phyloP scores from a whole-genome alignment of 2,113 vertebrate genomes.

The Cebidichthys violaceus region DNA sequence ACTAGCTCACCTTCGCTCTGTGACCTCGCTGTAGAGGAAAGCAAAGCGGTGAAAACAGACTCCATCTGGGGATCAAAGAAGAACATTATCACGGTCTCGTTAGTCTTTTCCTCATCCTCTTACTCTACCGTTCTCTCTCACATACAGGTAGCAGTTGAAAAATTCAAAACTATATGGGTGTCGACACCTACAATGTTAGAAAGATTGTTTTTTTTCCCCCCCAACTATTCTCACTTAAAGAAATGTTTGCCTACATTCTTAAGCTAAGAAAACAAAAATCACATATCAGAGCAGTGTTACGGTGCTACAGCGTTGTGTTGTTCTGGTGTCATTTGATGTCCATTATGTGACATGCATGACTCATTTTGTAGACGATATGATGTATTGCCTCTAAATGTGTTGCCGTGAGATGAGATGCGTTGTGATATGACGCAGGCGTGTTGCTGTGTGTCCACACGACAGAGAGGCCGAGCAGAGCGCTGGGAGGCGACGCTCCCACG shows the following conservation, averaged over 20 bases:
- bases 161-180: background rate
- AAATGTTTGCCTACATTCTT: background rate
- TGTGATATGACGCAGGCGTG: constrained; percentile 16
- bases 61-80: constrained; percentile 3
- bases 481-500: constrained; percentile 64
- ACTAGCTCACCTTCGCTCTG: constrained; percentile 5
- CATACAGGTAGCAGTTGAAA: background rate
- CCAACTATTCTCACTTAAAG: background rate
- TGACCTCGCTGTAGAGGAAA: constrained; percentile 20
- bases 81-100: constrained; percentile 2
- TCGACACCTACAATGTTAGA: background rate
- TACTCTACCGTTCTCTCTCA: background rate
- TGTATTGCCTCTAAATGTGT: constrained; percentile 3
- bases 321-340: background rate
- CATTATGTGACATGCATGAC: constrained; percentile 23
- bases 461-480: constrained; percentile 73
- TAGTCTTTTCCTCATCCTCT: background rate
- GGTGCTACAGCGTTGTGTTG: background rate
- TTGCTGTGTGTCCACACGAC: constrained; percentile 20
- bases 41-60: background rate
- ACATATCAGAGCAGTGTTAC: background rate
- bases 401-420: constrained; percentile 6
- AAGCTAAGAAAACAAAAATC: background rate
- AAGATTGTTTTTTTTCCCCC: background rate
- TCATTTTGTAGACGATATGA: constrained; percentile 21